Evolutionary conservation across 1,140 invertebrate genomes (phyloP).

Genomic region (Aphidius gifuensis): DNA sequence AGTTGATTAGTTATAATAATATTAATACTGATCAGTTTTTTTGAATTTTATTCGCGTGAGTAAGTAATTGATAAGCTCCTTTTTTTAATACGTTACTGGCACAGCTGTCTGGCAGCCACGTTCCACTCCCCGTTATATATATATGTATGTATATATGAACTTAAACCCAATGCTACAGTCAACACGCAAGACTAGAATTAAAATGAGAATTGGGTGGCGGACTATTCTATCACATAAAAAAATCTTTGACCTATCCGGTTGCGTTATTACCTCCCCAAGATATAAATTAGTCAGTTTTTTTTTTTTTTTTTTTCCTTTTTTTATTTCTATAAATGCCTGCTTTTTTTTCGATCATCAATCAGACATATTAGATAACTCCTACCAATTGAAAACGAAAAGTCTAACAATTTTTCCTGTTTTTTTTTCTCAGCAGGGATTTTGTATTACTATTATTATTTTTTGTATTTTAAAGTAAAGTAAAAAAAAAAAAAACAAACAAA

Average conservation of each 20-base stretch:
- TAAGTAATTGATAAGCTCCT: not conserved
- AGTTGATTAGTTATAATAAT: too few relatives aligned
- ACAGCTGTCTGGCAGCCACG: slow-evolving; percentile 53
- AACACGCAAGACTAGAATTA: not conserved
- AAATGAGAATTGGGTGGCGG: slow-evolving; percentile 36
- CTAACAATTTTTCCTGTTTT: too few relatives aligned
- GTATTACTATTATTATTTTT: too few relatives aligned
- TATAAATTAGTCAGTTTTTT: slow-evolving; percentile 18
- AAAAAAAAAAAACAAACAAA: too few relatives aligned
- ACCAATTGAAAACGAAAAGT: too few relatives aligned
- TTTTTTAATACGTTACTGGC: slow-evolving; percentile 41
- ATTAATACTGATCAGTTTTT: slow-evolving; percentile 1
- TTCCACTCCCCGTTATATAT: slow-evolving; percentile 43
- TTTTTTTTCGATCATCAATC: not conserved
- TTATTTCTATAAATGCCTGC: not conserved
- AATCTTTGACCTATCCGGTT: slow-evolving; percentile 46
- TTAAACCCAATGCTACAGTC: slow-evolving; percentile 3
- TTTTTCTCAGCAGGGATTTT: too few relatives aligned
- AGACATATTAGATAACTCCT: too few relatives aligned
- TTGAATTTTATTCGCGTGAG: not conserved
- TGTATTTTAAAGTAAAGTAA: too few relatives aligned
- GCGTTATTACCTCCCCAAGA: slow-evolving; percentile 28
- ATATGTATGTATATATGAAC: slow-evolving; percentile 11
- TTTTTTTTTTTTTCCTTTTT: not conserved
- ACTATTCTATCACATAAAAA: slow-evolving; percentile 33